Conservation (phyloP, 2,888 invertebrate species). For the Timema cristinae region DNA sequence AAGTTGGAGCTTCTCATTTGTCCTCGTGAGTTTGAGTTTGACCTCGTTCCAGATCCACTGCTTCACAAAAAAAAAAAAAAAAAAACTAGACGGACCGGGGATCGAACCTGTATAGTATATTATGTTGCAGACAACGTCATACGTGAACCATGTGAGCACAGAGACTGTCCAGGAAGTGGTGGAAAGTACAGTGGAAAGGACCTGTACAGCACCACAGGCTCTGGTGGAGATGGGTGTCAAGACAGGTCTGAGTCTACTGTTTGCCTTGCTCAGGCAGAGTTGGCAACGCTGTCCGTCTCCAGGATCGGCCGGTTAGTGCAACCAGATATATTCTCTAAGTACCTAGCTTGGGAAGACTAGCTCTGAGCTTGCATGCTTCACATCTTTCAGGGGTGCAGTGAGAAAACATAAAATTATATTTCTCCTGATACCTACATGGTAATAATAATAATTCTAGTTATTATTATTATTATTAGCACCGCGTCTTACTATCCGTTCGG, state of each 20-base stretch:
- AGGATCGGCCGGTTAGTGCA: slow-evolving; percentile 35
- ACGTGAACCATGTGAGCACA: slow-evolving; percentile 3
- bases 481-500: no score
- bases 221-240: slow-evolving; percentile 58
- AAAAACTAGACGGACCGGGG: not conserved
- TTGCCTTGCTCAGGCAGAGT: slow-evolving; percentile 56
- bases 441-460: no score
- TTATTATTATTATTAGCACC: no score
- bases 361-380: not conserved
- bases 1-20: not conserved
- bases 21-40: not conserved
- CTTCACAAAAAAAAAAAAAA: slow-evolving; percentile 1
- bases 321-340: not conserved
- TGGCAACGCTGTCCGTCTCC: slow-evolving; percentile 49
- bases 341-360: not conserved
- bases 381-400: not conserved
- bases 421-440: no score
- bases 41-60: not conserved
- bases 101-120: not conserved
- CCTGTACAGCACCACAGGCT: slow-evolving; percentile 48
- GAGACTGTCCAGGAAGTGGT: slow-evolving; percentile 20
- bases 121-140: slow-evolving; percentile 12
- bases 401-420: no score
- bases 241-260: slow-evolving; percentile 56
- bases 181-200: slow-evolving; percentile 21